phyloP scores from a whole-genome alignment of 1,140 invertebrate genomes.

The Leguminivora glycinivorella region DNA sequence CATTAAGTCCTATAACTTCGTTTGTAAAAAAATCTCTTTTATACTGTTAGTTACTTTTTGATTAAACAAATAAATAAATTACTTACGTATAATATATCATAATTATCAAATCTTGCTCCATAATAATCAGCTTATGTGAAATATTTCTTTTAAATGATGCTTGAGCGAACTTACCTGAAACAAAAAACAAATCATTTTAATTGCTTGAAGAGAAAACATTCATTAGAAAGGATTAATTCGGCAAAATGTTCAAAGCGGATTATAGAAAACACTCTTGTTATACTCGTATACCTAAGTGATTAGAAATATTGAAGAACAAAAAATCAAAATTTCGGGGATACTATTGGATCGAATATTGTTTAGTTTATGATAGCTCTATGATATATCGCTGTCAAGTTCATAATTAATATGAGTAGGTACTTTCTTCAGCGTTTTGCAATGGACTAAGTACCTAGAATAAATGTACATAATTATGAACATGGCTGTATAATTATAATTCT shows the following conservation, averaged over 20 bases:
- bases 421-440: no score
- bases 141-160: neutral
- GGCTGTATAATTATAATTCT: no score
- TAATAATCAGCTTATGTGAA: neutral
- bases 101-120: neutral
- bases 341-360: neutral
- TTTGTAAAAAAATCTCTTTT: no score
- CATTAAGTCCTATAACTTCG: no score
- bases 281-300: neutral
- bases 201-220: neutral
- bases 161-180: constrained; percentile 12
- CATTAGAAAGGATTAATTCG: neutral
- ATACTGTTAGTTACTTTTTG: no score
- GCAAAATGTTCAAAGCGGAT: neutral
- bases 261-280: neutral
- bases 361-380: no score
- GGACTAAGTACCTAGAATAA: no score
- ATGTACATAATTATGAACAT: no score
- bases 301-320: neutral
- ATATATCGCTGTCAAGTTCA: no score
- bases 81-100: no score
- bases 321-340: neutral
- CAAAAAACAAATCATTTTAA: neutral
- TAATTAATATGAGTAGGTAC: no score
- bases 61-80: no score